Base-by-base conservation (phyloP, 2,888 invertebrate genomes). In the Gasteruption jaculator region DNA sequence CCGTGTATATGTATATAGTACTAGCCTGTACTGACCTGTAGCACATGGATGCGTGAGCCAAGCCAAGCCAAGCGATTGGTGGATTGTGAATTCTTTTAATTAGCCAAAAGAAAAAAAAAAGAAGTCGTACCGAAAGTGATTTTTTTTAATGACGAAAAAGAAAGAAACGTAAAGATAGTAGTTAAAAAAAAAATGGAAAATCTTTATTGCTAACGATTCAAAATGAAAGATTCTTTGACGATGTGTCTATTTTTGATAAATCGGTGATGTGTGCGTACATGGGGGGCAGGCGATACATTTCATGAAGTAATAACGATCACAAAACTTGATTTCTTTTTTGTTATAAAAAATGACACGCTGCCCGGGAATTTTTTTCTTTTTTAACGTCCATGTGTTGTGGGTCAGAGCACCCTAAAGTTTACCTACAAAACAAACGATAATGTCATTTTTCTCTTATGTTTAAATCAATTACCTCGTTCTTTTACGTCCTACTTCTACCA, bases 21-120 rank as follows among this genome's bases (percentile, higher is more conserved):
- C 62, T 67, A 66, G 70, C 67, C 68, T 67, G 70, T 70, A 70
- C 70, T 70, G 70, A 70, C 70, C 70, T 70, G 66, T 70, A 70
- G 70, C 70, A 70, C 70, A 70, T 70, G 70, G 70, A 70, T 70
- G 67, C 68, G 63, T 63, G 61, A 67, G 64, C 60, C 57, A 57
- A 50, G 53, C 56, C 53, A 56, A 52, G 36, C 35, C 20, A 51
- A 54, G 60, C 58, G 62, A 60, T 65, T 66, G 56, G 64, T 65
- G 68, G 63, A 68, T 65, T 65, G 63, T 60, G 63, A 62, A 60
- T 53, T 54, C 53, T 46, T 48, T 52, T 56, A 34, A 33, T 26
- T 43, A 42, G 37, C 42, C 45, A 33, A 42, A 38, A 47, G 46
- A 27, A 34, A 32, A 42, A 53, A 54, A 49, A 47, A 51, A 14